Evolutionary conservation across 2,113 vertebrate species (phyloP), one percentile per base, ranked within the genome.

Genomic region (Corythornis madagascariensis): DNA sequence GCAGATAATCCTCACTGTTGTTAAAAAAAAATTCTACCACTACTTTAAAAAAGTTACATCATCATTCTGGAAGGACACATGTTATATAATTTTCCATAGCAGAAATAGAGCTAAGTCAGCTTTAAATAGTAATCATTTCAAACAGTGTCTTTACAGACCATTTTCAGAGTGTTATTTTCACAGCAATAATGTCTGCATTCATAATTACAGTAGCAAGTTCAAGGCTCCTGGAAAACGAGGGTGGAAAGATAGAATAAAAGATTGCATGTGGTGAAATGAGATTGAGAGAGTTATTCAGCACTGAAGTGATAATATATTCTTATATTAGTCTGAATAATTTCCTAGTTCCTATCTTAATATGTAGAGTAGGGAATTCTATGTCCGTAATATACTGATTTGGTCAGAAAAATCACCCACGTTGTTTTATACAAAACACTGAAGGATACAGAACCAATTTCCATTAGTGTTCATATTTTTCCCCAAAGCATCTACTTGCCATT

Each of bases 401-500:
- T 88, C 96, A 93, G 91, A 92, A 92, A 93, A 94, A 83, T 75
- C 91, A 85, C 86, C 89, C 84, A 91, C 7, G 1, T 84, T 56
- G 79, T 88, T 90, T 96, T 79, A 18, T 38, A 93, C 85, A 95
- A 93, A 94, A 94, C 86, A 80, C 70, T 83, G 78, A 72, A 95
- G 67, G 79, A 96, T 95, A 87, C 92, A 96, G 87, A 96, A 94
- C 92, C 89, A 81, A 61, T 92, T 90, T 89, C 92, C 86, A 73
- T 65, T 94, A 85, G 64, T 72, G 79, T 86, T 96, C 81, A 18
- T 50, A 55, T 94, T 91, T 94, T 94, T 45, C 71, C 88, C 94
- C 92, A 66, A 78, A 94, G 92, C 96, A 95, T 95, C 96, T 93
- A 86, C 91, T 97, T 97, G 79, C 93, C 95, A 96, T 93, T 95